phyloP scores from a whole-genome alignment of 1,140 invertebrate genomes.

The Augochlora pura region DNA sequence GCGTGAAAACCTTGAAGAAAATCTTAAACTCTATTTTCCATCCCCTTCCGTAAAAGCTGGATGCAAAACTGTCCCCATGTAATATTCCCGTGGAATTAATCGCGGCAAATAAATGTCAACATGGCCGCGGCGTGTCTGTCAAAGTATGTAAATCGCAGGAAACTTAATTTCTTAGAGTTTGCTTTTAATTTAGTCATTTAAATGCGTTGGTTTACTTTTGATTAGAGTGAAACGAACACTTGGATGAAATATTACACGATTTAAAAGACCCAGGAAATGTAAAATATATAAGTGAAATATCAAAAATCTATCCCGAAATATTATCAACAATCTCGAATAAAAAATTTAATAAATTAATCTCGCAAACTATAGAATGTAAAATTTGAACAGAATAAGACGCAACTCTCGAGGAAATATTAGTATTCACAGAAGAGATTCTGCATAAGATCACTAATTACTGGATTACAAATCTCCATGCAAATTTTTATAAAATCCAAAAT shows the following conservation, averaged over 20 bases:
- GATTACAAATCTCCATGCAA: background rate
- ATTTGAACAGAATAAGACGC: too few relatives aligned
- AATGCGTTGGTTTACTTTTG: background rate
- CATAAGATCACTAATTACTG: background rate
- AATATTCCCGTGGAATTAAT: background rate
- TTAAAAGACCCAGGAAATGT: too few relatives aligned
- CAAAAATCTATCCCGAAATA: too few relatives aligned
- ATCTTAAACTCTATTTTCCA: slow-evolving; percentile 4
- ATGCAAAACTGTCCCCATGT: background rate
- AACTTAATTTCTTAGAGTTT: background rate
- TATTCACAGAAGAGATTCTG: background rate
- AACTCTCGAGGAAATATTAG: too few relatives aligned
- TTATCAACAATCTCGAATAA: too few relatives aligned
- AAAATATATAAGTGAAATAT: too few relatives aligned
- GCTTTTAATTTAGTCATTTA: background rate
- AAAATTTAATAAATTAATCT: too few relatives aligned
- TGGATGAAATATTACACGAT: too few relatives aligned
- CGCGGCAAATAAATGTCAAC: background rate
- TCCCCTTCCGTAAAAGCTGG: too few relatives aligned
- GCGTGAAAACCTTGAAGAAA: background rate
- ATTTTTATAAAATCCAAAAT: too few relatives aligned
- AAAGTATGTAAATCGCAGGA: background rate
- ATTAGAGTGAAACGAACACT: too few relatives aligned
- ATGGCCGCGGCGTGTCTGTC: background rate
- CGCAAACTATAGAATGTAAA: too few relatives aligned